phyloP scores from a whole-genome alignment of 2,888 invertebrate species.

The Glomeris marginata region DNA sequence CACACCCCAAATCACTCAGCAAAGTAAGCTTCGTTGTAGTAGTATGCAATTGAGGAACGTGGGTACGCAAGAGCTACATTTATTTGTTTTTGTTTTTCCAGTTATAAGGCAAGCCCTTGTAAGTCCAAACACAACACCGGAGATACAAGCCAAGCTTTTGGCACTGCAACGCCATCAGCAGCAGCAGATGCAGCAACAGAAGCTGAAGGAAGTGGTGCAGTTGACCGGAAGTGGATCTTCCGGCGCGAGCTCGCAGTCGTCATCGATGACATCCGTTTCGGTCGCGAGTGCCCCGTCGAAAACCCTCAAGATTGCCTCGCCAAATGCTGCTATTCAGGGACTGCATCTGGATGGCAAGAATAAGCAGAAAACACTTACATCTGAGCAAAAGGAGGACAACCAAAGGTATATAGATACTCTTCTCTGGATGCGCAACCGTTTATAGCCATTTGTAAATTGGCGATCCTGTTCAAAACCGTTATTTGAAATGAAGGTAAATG shows the following conservation, averaged over 20 bases:
- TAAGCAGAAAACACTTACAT: conserved; percentile 20
- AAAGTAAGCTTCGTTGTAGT: too few relatives aligned
- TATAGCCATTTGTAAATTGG: background rate
- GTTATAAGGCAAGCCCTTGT: conserved; percentile 84
- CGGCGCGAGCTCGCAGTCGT: conserved; percentile 4
- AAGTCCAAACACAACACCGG: conserved; percentile 78
- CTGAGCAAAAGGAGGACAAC: conserved; percentile 29
- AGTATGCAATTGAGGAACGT: too few relatives aligned
- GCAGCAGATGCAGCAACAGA: conserved; percentile 41
- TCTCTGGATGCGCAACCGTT: too few relatives aligned
- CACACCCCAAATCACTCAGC: conserved; percentile 83
- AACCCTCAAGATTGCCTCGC: conserved; percentile 1
- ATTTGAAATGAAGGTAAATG: background rate
- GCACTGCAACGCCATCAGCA: conserved; percentile 67
- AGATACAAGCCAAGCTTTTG: conserved; percentile 78
- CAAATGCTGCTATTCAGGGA: conserved; percentile 1
- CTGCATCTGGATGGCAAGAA: conserved; percentile 14
- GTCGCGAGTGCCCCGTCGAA: conserved; percentile 1
- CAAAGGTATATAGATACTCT: conserved; percentile 21
- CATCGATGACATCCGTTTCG: conserved; percentile 6
- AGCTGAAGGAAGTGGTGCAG: conserved; percentile 17
- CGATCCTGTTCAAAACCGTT: background rate
- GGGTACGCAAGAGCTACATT: too few relatives aligned
- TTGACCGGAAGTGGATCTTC: conserved; percentile 11
- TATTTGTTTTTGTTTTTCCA: conserved; percentile 36